Evolutionary conservation across 2,797 vertebrate genomes (phyloP), one percentile per base, ranked within the genome.

Genomic region (Thalassophryne amazonica): DNA sequence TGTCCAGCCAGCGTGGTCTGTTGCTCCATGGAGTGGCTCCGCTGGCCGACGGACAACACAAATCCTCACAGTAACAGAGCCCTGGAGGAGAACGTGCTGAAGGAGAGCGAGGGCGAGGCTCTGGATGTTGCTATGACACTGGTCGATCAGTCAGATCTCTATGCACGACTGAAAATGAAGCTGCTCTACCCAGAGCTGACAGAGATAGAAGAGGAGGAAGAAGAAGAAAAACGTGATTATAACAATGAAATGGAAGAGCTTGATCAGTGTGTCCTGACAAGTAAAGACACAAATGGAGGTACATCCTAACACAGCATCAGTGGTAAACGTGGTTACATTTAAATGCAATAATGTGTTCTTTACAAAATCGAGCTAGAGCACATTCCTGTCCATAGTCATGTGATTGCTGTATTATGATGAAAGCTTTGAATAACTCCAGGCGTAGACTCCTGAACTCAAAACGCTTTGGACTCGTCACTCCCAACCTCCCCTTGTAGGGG

Each of bases 11-110:
- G 97, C 0, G 78, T 96, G 21, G 93, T 99, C 30, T 90, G 89
- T 70, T 99, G 97, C 81, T 94, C 94, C 0, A 94, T 98, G 95
- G 96, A 98, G 47, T 99, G 97, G 96, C 93, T 94, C 56, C 94
- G 96, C 37, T 98, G 95, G 94, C 95, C 94, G 0, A 83, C 79
- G 0, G 84, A 94, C 37, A 91, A 95, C 31, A 91, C 92, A 0
- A 84, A 92, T 49, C 73, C 71, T 18, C 61, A 83, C 29, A 7
- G 22, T 10, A 32, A 38, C 15, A 15, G 16, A 0, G 35, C 45
- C 27, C 55, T 87, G 61, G 73, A 80, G 54, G 54, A 75, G 33
- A 78, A 76, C 1, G 49, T 78, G 17, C 9, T 78, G 67, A 54
- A 64, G 52, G 65, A 70, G n/a, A 36, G 24, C 2, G 20, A 28